These are phyloP conservation scores for Alces alces DNA, from an alignment of 2,113 vertebrate species.

Conservation along the genomic window DNA sequence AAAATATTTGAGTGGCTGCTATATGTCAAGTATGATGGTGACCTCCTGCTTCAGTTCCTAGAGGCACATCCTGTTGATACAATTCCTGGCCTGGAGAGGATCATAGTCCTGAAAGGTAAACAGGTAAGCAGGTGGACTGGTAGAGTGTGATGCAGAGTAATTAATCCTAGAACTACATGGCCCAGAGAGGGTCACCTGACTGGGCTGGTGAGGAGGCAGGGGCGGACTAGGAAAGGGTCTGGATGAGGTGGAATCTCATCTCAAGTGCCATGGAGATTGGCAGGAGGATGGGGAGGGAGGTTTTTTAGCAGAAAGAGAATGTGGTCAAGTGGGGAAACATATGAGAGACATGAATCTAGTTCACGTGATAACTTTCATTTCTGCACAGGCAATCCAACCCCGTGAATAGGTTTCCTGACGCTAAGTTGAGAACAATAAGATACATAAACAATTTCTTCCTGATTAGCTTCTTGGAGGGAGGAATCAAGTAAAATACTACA, in stretches of 20 bases:
- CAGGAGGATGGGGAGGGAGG: background rate
- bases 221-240: background rate
- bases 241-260: background rate
- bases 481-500: background rate
- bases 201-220: background rate
- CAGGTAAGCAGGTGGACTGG: background rate
- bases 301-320: background rate
- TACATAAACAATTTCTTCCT: background rate
- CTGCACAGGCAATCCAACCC: background rate
- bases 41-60: background rate
- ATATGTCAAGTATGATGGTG: background rate
- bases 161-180: background rate
- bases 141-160: background rate
- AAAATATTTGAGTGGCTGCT: background rate
- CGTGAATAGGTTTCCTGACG: background rate
- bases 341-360: accelerated
- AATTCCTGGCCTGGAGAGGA: background rate
- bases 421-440: background rate
- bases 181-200: background rate
- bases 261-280: background rate
- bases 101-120: background rate
- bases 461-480: background rate
- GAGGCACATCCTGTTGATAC: accelerated
- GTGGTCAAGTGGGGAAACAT: background rate
- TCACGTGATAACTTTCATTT: background rate